Evolutionary conservation across 2,797 vertebrate species (phyloP).

Genomic region (Acrossocheilus wenchowensis): DNA sequence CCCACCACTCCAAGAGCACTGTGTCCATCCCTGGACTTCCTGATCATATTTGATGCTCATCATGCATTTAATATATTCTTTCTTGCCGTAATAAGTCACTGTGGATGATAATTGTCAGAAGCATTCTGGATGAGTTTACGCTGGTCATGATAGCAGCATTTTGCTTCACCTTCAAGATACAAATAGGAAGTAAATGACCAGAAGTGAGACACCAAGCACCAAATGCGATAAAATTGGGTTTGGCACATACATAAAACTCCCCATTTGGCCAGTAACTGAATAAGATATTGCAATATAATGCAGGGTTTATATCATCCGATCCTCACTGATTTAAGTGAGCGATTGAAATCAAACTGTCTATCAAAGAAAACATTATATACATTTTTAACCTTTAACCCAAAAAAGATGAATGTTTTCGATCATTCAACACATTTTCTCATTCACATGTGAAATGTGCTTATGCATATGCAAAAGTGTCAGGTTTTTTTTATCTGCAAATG

Average conservation of each 20-base stretch:
- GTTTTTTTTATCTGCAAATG: background rate
- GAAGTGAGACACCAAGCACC: background rate
- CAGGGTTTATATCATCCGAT: background rate
- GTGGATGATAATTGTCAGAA: slow-evolving; percentile 12
- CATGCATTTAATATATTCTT: slow-evolving; percentile 15
- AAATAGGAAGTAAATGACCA: background rate
- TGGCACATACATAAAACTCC: background rate
- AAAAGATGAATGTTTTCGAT: background rate
- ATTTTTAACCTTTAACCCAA: background rate
- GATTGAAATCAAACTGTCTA: background rate
- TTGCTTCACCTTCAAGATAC: slow-evolving; percentile 17
- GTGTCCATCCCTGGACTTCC: background rate
- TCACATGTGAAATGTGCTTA: background rate
- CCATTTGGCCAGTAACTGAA: background rate
- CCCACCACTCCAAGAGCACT: background rate
- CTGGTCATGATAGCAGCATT: background rate
- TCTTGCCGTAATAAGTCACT: background rate
- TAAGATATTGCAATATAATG: background rate
- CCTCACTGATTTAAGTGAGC: background rate
- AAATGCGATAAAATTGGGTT: background rate
- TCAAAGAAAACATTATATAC: background rate
- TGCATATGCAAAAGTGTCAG: background rate
- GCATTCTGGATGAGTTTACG: slow-evolving; percentile 12
- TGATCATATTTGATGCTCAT: slow-evolving; percentile 16
- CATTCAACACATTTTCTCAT: background rate